Conservation (phyloP, 2,797 vertebrate species). For the Sebastes steindachneri region DNA sequence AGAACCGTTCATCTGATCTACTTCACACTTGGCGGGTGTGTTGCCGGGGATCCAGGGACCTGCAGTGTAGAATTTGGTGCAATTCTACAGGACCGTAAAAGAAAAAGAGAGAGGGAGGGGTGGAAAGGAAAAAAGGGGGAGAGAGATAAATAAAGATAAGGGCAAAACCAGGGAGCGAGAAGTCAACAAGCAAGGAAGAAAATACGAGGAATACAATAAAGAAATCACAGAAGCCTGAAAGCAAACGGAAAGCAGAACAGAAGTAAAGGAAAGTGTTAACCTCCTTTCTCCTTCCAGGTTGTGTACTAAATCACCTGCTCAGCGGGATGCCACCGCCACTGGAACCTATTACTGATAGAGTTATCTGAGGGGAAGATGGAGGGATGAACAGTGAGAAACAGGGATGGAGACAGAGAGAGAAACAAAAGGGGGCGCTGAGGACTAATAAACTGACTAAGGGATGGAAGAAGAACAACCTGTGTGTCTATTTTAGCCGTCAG, state of each 20-base stretch:
- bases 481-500: conserved; percentile 6
- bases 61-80: too few relatives aligned
- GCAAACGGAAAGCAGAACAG: background rate
- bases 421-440: conserved; percentile 41
- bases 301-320: conserved; percentile 37
- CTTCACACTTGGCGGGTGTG: too few relatives aligned
- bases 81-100: background rate
- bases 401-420: conserved; percentile 1
- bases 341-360: conserved; percentile 45
- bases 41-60: too few relatives aligned
- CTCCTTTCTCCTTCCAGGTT: conserved; percentile 18
- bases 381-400: conserved; percentile 12
- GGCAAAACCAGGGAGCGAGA: background rate
- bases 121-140: background rate
- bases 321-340: conserved; percentile 18
- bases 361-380: conserved; percentile 26
- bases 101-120: too few relatives aligned
- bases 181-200: background rate
- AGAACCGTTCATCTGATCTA: too few relatives aligned
- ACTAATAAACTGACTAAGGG: conserved; percentile 28
- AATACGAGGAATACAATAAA: conserved; percentile 1
- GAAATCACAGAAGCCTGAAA: conserved; percentile 20
- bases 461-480: conserved; percentile 10
- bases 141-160: conserved; percentile 15
- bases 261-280: background rate